Conservation (phyloP, 2,888 invertebrate species). For the Augochlorella aurata region DNA sequence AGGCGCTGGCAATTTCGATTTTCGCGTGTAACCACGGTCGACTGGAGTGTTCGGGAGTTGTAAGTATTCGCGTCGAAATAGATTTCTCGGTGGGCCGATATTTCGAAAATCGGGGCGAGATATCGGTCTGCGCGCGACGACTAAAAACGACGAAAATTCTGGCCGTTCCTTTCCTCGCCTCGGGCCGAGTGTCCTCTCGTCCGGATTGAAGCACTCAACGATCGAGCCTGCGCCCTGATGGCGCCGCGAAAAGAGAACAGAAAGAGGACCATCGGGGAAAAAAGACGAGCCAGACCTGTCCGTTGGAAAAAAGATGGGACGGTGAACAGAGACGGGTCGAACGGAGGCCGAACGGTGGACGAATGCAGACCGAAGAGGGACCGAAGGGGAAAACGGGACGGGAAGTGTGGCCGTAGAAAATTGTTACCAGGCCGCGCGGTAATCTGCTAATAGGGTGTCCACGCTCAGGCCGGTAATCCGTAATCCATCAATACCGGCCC, state of each 20-base stretch:
- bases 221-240: slow-evolving; percentile 52
- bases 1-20: slow-evolving; percentile 12
- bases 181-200: slow-evolving; percentile 48
- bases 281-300: slow-evolving; percentile 9
- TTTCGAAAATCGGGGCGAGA: slow-evolving; percentile 53
- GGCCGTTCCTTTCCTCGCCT: slow-evolving; percentile 31
- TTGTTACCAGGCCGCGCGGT: slow-evolving; percentile 71
- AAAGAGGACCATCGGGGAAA: slow-evolving; percentile 8
- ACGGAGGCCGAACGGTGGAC: not conserved
- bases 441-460: slow-evolving; percentile 77
- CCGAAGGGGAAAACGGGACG: not conserved
- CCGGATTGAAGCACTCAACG: slow-evolving; percentile 56
- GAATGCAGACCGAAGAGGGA: not conserved
- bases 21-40: slow-evolving; percentile 4
- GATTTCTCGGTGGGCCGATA: slow-evolving; percentile 40
- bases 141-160: slow-evolving; percentile 40
- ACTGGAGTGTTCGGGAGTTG: slow-evolving; percentile 18
- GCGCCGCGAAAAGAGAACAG: slow-evolving; percentile 36
- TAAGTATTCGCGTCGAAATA: slow-evolving; percentile 35
- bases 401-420: slow-evolving; percentile 69
- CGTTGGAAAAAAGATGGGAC: slow-evolving; percentile 12
- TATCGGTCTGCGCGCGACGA: slow-evolving; percentile 15
- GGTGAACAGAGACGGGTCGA: not conserved
- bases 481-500: slow-evolving; percentile 65
- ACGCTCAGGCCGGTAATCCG: slow-evolving; percentile 68